Percentiles rank a stretch among this genome's conserved stretches.
phyloP scores from a whole-genome alignment of 2,113 vertebrate species.

The Aix galericulata region DNA sequence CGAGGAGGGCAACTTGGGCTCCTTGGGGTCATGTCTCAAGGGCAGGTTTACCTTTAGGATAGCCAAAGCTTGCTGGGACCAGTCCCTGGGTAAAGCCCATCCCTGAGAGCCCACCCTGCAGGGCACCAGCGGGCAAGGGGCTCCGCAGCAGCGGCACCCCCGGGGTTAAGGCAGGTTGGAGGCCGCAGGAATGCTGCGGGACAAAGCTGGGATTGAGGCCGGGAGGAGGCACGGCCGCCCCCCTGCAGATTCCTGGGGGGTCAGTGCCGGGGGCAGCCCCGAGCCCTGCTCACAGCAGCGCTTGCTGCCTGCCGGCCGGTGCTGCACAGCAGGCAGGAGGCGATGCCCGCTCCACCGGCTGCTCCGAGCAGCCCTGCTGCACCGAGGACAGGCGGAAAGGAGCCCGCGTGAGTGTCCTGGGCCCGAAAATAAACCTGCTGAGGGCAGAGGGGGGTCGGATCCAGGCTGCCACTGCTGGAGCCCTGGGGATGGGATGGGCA shows the following conservation, averaged over 20 bases:
- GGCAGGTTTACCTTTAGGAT: background rate
- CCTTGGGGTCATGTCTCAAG: background rate
- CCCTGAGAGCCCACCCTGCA: background rate
- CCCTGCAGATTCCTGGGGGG: constrained; percentile 80
- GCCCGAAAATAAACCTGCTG: background rate
- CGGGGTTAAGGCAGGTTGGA: constrained; percentile 49
- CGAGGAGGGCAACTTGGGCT: background rate
- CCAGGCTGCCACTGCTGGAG: background rate
- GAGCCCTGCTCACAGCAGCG: background rate
- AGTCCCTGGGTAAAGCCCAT: background rate
- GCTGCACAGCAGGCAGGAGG: background rate
- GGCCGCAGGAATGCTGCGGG: constrained; percentile 63
- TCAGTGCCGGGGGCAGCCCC: constrained; percentile 63
- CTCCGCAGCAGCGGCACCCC: background rate
- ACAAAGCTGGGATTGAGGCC: constrained; percentile 80
- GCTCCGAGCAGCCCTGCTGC: background rate
- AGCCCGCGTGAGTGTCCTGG: background rate
- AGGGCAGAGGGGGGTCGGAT: background rate
- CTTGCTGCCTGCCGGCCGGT: background rate
- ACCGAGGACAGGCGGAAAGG: constrained; percentile 37
- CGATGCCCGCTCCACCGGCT: background rate
- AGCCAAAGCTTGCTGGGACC: background rate
- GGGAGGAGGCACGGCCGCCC: constrained; percentile 56
- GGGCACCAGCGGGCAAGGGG: background rate
- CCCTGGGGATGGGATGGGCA: background rate